Percentiles rank a stretch among this genome's conserved stretches.
Conservation (phyloP, 2,888 invertebrate species). For the Pristionchus entomophagus region DNA sequence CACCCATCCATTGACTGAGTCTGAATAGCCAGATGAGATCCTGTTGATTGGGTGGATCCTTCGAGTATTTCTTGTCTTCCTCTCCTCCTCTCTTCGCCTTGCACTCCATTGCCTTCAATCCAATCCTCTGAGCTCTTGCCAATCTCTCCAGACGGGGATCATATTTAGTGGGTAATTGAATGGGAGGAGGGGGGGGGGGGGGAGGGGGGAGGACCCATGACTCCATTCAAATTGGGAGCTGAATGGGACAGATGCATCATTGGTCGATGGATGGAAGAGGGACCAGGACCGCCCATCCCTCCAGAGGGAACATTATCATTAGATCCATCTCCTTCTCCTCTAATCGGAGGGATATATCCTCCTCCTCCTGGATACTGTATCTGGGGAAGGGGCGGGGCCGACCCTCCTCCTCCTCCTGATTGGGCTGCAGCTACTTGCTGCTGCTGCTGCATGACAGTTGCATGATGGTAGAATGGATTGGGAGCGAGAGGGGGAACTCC, state of each 20-base stretch:
- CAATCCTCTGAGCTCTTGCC: not conserved
- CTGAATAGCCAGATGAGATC: not conserved
- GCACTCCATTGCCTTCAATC: constrained; percentile 42
- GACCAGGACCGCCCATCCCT: not conserved
- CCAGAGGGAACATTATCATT: too few relatives aligned
- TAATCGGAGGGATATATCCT: too few relatives aligned
- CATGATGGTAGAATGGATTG: constrained; percentile 16
- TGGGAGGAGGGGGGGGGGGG: not conserved
- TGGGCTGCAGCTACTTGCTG: not conserved
- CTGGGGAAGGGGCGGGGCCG: not conserved
- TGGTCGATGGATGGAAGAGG: not conserved
- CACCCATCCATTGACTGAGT: not conserved
- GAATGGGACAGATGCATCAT: constrained; percentile 24
- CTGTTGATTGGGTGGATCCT: not conserved
- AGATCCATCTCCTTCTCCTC: not conserved
- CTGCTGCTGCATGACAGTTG: not conserved
- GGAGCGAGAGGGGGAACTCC: not conserved
- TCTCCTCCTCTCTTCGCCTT: constrained; percentile 11
- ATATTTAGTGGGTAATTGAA: not conserved
- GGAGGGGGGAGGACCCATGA: not conserved
- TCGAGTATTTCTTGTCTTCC: not conserved
- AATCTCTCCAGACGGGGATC: constrained; percentile 37
- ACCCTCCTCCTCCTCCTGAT: not conserved
- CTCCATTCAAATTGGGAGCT: not conserved
- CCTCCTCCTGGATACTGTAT: too few relatives aligned